A percentile compares a stretch with the other conserved stretches of the same genome.
Conservation (phyloP, 1,140 invertebrate genomes). For the Alviniconcha marisindica region DNA sequence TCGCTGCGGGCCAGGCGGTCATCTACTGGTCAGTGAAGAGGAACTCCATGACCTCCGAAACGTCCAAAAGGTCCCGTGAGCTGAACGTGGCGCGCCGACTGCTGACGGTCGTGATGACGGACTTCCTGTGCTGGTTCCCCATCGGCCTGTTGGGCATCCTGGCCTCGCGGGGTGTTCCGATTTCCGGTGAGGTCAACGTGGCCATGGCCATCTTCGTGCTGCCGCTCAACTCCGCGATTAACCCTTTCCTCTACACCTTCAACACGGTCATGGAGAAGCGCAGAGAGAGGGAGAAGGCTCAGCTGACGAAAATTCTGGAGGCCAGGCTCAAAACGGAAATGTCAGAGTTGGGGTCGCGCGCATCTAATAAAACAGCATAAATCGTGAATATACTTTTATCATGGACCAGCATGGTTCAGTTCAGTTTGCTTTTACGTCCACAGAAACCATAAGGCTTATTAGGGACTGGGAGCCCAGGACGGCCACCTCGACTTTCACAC, state of each 20-base stretch:
- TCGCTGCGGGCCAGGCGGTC: conserved; percentile 50
- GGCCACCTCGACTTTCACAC: too few relatives aligned
- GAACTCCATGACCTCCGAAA: conserved; percentile 28
- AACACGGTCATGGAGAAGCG: conserved; percentile 37
- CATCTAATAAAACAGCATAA: too few relatives aligned
- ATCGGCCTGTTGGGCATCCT: conserved; percentile 53
- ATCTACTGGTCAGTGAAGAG: conserved; percentile 46
- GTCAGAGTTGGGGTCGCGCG: too few relatives aligned
- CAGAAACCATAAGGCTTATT: too few relatives aligned
- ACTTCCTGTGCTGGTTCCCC: conserved; percentile 59
- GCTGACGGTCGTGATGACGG: conserved; percentile 46
- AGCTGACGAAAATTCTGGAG: too few relatives aligned
- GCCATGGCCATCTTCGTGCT: conserved; percentile 24
- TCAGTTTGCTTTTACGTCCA: too few relatives aligned
- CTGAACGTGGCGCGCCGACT: conserved; percentile 48
- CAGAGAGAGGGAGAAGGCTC: neutral
- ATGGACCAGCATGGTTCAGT: too few relatives aligned
- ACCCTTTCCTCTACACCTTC: conserved; percentile 31
- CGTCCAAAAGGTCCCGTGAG: conserved; percentile 35
- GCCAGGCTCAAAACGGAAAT: too few relatives aligned
- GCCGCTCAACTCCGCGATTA: conserved; percentile 26
- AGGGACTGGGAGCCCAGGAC: too few relatives aligned
- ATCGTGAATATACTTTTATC: too few relatives aligned
- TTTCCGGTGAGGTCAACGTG: conserved; percentile 20
- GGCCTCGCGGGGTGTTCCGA: neutral